phyloP scores from a whole-genome alignment of 2,888 invertebrate genomes.

The Agriopis aurantiaria region DNA sequence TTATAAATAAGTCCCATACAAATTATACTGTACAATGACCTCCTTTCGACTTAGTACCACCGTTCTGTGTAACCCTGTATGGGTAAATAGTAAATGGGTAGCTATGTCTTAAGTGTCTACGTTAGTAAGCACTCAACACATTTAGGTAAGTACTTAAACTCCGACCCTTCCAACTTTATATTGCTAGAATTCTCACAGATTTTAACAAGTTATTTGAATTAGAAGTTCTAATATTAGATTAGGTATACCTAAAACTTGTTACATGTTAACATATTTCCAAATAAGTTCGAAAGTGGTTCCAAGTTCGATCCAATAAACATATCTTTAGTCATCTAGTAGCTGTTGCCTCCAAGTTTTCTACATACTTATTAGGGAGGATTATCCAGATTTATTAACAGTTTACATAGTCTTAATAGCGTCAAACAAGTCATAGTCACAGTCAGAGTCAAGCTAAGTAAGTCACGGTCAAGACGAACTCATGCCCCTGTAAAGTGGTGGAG shows the following conservation, averaged over 20 bases:
- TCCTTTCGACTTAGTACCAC: too few species aligned
- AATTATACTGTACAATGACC: too few species aligned
- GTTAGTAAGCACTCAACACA: background rate
- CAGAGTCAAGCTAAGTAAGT: too few species aligned
- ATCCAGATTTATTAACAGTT: too few species aligned
- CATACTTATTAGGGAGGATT: background rate
- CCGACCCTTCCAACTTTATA: conserved; percentile 1
- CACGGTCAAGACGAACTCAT: too few species aligned
- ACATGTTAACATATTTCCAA: background rate
- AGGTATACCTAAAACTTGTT: conserved; percentile 5
- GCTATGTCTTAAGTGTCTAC: too few species aligned
- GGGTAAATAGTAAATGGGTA: too few species aligned
- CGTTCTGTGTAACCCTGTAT: too few species aligned
- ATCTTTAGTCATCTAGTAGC: background rate
- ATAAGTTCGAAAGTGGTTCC: background rate
- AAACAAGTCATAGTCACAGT: too few species aligned
- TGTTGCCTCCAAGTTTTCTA: background rate
- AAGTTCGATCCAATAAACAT: conserved; percentile 2
- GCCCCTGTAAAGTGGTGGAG: too few species aligned
- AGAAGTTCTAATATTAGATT: conserved; percentile 6
- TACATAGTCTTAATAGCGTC: too few species aligned
- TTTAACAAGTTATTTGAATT: background rate
- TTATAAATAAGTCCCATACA: too few species aligned
- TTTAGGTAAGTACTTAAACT: background rate
- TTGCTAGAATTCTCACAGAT: conserved; percentile 7